These are phyloP conservation scores for Homalodisca vitripennis DNA, from an alignment of 1,140 invertebrate genomes.

Conservation along the genomic window DNA sequence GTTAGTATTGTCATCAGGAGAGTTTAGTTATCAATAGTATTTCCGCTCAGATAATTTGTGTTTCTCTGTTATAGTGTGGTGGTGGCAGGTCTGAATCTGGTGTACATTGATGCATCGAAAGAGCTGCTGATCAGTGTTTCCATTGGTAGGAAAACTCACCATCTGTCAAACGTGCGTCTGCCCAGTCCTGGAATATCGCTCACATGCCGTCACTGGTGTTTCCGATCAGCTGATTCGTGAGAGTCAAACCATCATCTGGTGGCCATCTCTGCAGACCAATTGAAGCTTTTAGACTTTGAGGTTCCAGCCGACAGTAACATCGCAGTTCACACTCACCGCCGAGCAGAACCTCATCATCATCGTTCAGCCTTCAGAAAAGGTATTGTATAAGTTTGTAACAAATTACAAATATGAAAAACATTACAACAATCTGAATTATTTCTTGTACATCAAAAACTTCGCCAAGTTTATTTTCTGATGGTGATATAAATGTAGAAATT, in stretches of 20 bases:
- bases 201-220: background rate
- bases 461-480: too few species aligned
- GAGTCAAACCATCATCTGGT: background rate
- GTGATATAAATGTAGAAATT: too few species aligned
- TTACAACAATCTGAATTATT: too few species aligned
- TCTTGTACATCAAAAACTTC: too few species aligned
- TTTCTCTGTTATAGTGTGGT: background rate
- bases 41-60: too few species aligned
- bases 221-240: background rate
- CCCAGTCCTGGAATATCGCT: background rate
- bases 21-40: too few species aligned
- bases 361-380: background rate
- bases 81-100: constrained; percentile 5
- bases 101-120: background rate
- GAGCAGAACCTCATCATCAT: background rate
- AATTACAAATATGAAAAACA: too few species aligned
- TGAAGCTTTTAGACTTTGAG: background rate
- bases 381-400: too few species aligned
- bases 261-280: background rate
- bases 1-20: too few species aligned
- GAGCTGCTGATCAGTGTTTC: background rate
- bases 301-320: background rate
- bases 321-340: background rate
- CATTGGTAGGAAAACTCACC: background rate
- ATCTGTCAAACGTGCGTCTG: background rate